Evolutionary conservation across 2,113 vertebrate species (phyloP).

Genomic region (Charina bottae): DNA sequence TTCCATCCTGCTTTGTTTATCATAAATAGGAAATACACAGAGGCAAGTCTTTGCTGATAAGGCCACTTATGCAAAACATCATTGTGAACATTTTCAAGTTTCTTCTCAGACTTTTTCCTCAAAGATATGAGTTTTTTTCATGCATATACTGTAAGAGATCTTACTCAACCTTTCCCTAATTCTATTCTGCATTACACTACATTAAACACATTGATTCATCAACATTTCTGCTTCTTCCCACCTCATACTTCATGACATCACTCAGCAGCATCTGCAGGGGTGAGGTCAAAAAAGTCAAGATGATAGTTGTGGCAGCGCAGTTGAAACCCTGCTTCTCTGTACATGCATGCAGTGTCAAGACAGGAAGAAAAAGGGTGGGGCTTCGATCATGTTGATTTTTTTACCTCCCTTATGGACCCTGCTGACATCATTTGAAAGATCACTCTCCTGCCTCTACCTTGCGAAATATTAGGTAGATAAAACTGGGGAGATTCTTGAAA

Average conservation of each 20-base stretch:
- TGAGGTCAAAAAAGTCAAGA: no score
- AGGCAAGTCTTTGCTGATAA: neutral
- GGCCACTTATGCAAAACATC: constrained; percentile 39
- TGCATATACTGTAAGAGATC: constrained; percentile 22
- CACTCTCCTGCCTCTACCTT: constrained; percentile 20
- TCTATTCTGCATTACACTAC: constrained; percentile 26
- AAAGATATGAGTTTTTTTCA: constrained; percentile 3
- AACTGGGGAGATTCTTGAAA: neutral
- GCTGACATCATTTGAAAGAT: constrained; percentile 20
- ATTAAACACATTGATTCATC: constrained; percentile 45
- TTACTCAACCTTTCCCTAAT: neutral
- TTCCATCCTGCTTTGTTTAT: constrained; percentile 13
- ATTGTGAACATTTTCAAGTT: neutral
- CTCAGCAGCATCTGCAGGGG: neutral
- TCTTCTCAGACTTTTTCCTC: constrained; percentile 16
- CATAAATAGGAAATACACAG: constrained; percentile 3
- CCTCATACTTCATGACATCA: neutral
- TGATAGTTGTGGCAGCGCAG: no score
- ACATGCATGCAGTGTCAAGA: no score
- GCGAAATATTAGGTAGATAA: neutral
- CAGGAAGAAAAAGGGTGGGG: no score
- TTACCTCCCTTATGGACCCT: neutral
- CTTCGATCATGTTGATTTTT: neutral
- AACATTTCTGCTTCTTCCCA: constrained; percentile 6
- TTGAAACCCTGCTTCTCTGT: no score